Percentiles rank a stretch among this genome's conserved stretches.
phyloP scores from a whole-genome alignment of 2,888 invertebrate species.

The Caenorhabditis virilis region DNA sequence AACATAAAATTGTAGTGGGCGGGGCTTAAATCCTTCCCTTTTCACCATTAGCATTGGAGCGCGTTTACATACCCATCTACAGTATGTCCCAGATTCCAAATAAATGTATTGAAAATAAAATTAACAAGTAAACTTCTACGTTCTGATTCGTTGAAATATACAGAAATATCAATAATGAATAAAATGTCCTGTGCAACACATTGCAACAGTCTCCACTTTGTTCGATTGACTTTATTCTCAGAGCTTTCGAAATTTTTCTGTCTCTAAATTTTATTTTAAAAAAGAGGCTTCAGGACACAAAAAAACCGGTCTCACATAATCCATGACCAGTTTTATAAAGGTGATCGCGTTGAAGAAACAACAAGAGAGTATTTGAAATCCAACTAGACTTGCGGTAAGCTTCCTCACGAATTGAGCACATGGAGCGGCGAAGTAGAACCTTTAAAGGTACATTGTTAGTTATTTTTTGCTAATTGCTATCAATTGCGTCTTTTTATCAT shows the following conservation, averaged over 20 bases:
- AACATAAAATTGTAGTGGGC: no score
- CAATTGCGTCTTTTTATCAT: no score
- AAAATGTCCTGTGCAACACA: constrained; percentile 2
- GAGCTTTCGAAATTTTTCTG: neutral
- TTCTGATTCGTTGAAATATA: neutral
- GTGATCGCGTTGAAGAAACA: neutral
- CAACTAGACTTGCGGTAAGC: neutral
- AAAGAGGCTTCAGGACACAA: neutral
- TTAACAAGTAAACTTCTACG: neutral
- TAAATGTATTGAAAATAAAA: neutral
- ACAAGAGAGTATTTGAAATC: neutral
- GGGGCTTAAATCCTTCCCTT: no score
- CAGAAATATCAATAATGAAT: neutral
- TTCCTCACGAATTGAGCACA: neutral
- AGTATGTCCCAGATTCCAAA: constrained; percentile 1
- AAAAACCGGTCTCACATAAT: no score
- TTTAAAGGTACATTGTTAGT: no score
- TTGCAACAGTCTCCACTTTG: neutral
- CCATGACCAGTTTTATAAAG: neutral
- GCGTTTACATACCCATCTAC: constrained; percentile 3
- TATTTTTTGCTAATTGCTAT: no score
- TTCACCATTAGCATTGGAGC: no score
- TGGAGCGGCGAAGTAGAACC: neutral
- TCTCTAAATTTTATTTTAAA: neutral
- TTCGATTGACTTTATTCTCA: neutral